Percentiles rank a stretch among this genome's conserved stretches.
Evolutionary conservation across 2,888 invertebrate genomes (phyloP).

Genomic region (Melinopterus prodromus): DNA sequence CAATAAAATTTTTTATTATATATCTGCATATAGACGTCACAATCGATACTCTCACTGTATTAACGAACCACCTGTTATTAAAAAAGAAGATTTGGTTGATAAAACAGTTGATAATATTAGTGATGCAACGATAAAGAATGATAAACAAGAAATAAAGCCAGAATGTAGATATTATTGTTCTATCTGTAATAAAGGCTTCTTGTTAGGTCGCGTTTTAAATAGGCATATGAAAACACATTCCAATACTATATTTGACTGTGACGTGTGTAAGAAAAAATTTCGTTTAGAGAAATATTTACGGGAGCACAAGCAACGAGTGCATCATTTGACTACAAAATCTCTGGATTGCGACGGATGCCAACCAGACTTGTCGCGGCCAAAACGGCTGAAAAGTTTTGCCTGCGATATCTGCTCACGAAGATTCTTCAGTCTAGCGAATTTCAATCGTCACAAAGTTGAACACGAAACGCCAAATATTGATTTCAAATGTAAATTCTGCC

Average conservation of each 20-base stretch:
- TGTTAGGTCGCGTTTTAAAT: background rate
- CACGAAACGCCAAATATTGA: conserved; percentile 6
- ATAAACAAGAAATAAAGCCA: background rate
- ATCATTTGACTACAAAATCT: background rate
- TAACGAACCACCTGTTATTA: background rate
- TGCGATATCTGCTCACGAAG: background rate
- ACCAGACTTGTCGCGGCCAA: too few species aligned
- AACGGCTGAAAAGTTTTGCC: background rate
- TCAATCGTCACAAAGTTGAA: background rate
- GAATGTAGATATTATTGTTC: background rate
- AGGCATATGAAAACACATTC: background rate
- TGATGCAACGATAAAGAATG: background rate
- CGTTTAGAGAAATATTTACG: background rate
- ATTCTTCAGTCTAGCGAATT: background rate
- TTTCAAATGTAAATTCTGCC: conserved; percentile 13
- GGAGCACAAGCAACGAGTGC: background rate
- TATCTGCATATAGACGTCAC: background rate
- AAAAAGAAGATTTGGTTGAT: background rate
- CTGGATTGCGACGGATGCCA: too few species aligned
- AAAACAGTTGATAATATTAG: background rate
- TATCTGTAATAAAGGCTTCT: background rate
- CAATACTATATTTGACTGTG: background rate
- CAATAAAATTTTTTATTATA: background rate
- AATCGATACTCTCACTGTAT: background rate
- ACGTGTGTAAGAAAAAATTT: background rate